Conservation (phyloP, 2,797 vertebrate genomes). For the Melanotaenia nigrans region DNA sequence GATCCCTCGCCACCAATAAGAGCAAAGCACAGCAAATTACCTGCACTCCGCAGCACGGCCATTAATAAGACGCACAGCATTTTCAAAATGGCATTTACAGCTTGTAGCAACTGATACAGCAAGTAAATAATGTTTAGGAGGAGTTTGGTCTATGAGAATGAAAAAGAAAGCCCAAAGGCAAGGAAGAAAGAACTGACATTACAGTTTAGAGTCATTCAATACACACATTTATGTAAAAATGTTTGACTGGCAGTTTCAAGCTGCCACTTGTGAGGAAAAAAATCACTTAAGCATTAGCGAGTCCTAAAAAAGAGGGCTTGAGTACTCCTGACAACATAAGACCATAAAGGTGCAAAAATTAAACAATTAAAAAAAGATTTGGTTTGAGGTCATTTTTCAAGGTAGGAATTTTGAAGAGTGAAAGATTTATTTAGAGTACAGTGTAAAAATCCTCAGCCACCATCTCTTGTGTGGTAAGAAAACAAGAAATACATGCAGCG, state of each 20-base stretch:
- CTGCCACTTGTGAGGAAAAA: slow-evolving; percentile 60
- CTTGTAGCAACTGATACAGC: slow-evolving; percentile 63
- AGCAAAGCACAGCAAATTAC: slow-evolving; percentile 71
- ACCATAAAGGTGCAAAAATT: slow-evolving; percentile 22
- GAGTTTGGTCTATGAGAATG: slow-evolving; percentile 53
- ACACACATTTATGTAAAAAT: slow-evolving; percentile 44
- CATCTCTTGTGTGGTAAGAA: background rate
- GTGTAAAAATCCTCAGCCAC: background rate
- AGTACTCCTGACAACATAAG: slow-evolving; percentile 50
- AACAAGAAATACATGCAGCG: background rate
- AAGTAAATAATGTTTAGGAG: slow-evolving; percentile 69
- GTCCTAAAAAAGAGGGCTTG: slow-evolving; percentile 51
- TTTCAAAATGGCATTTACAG: slow-evolving; percentile 76
- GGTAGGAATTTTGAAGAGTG: background rate
- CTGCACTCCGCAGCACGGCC: slow-evolving; percentile 54
- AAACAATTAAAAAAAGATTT: background rate
- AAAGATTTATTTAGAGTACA: background rate
- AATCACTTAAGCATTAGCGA: slow-evolving; percentile 65
- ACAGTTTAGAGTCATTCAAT: slow-evolving; percentile 27
- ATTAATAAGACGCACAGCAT: slow-evolving; percentile 75
- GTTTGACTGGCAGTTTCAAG: slow-evolving; percentile 66
- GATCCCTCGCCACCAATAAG: slow-evolving; percentile 69
- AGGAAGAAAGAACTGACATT: slow-evolving; percentile 39
- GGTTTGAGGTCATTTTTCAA: slow-evolving; percentile 20
- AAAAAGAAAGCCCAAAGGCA: slow-evolving; percentile 40